A percentile compares a stretch with the other conserved stretches of the same genome.
These are phyloP conservation scores for Phaetusa simplex DNA, from an alignment of 2,113 vertebrate species.

Conservation along the genomic window DNA sequence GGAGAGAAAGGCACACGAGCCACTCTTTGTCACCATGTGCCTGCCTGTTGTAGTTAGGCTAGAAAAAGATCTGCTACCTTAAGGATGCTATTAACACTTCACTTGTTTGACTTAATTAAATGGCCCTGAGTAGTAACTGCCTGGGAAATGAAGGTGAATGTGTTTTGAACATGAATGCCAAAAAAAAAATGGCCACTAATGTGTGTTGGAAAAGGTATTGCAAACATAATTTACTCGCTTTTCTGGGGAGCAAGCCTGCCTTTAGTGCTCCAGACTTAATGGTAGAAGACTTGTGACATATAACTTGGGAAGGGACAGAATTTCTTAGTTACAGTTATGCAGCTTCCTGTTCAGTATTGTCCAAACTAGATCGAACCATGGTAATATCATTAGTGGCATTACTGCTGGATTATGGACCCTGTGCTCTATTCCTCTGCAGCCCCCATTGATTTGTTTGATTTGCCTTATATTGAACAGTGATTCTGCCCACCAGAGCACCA, in stretches of 20 bases:
- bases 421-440: not conserved
- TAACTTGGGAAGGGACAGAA: not conserved
- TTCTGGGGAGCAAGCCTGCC: not conserved
- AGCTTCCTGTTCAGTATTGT: not conserved
- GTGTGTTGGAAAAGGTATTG: not conserved
- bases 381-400: not conserved
- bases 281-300: not conserved
- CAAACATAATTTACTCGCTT: not conserved
- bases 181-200: not conserved
- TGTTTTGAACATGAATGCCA: not conserved
- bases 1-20: not conserved
- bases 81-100: not conserved
- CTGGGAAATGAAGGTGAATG: not conserved
- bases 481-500: not conserved
- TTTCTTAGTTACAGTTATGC: not conserved
- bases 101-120: not conserved
- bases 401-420: not conserved
- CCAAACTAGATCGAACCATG: not conserved
- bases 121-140: not conserved
- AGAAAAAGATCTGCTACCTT: not conserved
- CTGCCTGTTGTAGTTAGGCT: fast-evolving
- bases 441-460: not conserved
- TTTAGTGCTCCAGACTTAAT: not conserved
- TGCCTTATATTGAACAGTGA: not conserved
- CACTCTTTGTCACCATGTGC: not conserved